Base-by-base conservation (phyloP, 2,888 invertebrate species). In the Orthonevra nobilis region DNA sequence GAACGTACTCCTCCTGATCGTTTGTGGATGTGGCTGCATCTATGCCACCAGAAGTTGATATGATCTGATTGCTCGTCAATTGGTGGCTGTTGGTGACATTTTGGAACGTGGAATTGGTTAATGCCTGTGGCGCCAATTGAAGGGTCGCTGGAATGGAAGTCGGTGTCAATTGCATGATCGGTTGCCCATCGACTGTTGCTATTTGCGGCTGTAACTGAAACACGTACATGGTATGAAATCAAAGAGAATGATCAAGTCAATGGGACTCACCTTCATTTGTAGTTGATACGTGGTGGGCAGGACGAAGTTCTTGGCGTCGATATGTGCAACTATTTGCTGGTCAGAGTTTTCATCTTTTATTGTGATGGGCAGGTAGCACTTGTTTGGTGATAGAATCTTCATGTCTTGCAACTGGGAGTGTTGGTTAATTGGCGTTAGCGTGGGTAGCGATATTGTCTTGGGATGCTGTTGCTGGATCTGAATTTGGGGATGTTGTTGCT, bases 241-340 rank as follows among this genome's bases (percentile, higher is more conserved):
- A 40, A 38, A 5, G 2, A 20, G 54, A 30, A 10, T 12, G 9
- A 17, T 0, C 10, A 34, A 12, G 48, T 30, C 12, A 15, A 3
- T 23, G 7, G 9, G n/a, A 56, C 61, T 77, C 68, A 88, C 86
- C 84, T 89, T 89, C 89, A 89, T 89, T 84, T 89, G 89, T 61
- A 89, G 83, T 68, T 88, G 88, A 83, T 89, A 89, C 46, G 89
- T 88, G 26, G 87, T 87, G 14, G 89, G 89, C 34, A 89, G 77
- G 7, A 89, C 83, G 23, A 89, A 84, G 81, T 89, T 89, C 74
- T 89, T 89, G 2, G 88, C 86, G 81, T 89, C 89, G 60, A 89
- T 88, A 38, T 89, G 89, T 0, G 89, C 89, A 2, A 89, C 86
- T 60, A 89, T 86, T 81, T 89, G 89, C 68, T 88, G 89, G 81